Conservation (phyloP, 2,113 vertebrate genomes). For the Neolamprologus ventralis region DNA sequence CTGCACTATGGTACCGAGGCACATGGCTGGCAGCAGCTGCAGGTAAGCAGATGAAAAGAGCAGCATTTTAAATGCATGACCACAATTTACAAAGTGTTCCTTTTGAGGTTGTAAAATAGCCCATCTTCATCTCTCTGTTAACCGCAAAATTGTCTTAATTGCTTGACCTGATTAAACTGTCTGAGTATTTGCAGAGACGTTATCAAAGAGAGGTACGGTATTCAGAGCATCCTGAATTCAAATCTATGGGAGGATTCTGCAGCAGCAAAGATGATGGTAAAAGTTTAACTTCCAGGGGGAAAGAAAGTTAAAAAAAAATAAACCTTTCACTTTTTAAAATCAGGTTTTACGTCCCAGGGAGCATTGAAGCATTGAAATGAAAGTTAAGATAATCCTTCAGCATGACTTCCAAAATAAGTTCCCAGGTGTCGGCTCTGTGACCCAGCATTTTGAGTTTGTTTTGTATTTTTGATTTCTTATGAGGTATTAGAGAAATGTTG, state of each 20-base stretch:
- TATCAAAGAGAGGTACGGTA: not conserved
- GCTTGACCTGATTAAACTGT: not conserved
- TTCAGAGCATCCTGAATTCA: not conserved
- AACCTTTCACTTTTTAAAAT: not conserved
- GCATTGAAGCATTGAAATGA: not conserved
- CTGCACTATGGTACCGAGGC: slow-evolving; percentile 66
- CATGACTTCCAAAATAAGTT: not conserved
- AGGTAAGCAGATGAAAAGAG: not conserved
- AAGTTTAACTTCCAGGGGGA: not conserved
- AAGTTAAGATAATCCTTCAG: not conserved
- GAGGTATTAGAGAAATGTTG: not conserved
- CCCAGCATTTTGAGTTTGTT: not conserved
- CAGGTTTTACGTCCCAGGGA: not conserved
- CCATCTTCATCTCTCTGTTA: not conserved
- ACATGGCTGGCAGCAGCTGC: slow-evolving; percentile 6
- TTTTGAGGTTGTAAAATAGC: not conserved
- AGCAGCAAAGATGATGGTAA: not conserved
- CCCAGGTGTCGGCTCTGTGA: not conserved
- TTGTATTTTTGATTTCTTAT: fast-evolving
- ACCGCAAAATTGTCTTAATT: not conserved
- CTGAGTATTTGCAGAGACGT: not conserved
- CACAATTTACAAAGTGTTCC: not conserved
- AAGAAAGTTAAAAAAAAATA: fast-evolving
- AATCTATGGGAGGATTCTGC: not conserved
- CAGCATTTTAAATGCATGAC: not conserved